Percentiles rank a stretch among this genome's conserved stretches.
phyloP scores from a whole-genome alignment of 1,140 invertebrate genomes.

The Penaeus indicus region DNA sequence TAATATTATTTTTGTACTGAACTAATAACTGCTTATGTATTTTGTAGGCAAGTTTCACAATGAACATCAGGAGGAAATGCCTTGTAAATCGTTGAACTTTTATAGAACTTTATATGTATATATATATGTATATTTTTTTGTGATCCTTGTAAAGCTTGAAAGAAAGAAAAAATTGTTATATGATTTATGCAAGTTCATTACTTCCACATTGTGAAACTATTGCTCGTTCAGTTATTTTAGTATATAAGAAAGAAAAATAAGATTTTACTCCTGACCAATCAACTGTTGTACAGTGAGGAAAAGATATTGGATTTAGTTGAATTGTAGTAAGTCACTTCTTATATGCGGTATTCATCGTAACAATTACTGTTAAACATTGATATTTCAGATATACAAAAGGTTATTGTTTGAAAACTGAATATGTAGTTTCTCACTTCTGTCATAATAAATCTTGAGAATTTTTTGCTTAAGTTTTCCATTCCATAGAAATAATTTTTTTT shows the following conservation, averaged over 20 bases:
- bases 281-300: neutral
- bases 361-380: slow-evolving; percentile 25
- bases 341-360: neutral
- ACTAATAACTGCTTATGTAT: slow-evolving; percentile 57
- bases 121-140: slow-evolving; percentile 35
- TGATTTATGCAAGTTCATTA: slow-evolving; percentile 11
- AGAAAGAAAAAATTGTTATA: neutral
- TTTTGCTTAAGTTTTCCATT: slow-evolving; percentile 25
- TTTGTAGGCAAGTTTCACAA: slow-evolving; percentile 50
- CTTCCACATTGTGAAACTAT: slow-evolving; percentile 47
- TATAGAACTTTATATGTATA: slow-evolving; percentile 45
- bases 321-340: too few species aligned
- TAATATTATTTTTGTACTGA: slow-evolving; percentile 59
- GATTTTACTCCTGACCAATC: slow-evolving; percentile 28
- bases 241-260: slow-evolving; percentile 17
- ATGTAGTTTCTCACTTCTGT: slow-evolving; percentile 51
- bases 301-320: too few species aligned
- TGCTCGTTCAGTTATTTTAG: slow-evolving; percentile 47
- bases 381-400: slow-evolving; percentile 20
- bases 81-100: slow-evolving; percentile 38
- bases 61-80: slow-evolving; percentile 2
- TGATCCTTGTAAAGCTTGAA: neutral
- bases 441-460: slow-evolving; percentile 41
- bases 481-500: neutral
- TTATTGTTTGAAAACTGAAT: slow-evolving; percentile 44